Evolutionary conservation across 1,140 invertebrate species (phyloP).

Genomic region (Drosophila ohnishii): DNA sequence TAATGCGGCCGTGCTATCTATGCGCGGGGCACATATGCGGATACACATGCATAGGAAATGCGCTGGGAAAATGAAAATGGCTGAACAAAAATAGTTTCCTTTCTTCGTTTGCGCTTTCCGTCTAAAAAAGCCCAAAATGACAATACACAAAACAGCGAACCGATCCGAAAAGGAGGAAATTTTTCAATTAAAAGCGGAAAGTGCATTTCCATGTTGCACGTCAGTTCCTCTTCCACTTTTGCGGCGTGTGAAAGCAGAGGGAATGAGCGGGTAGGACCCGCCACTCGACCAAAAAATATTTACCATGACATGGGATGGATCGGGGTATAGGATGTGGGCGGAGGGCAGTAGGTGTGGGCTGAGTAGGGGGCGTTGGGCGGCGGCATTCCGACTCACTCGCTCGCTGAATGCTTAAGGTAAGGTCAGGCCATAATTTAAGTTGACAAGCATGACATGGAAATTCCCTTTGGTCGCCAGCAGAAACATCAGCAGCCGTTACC

Average conservation of each 20-base stretch:
- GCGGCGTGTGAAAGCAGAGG: slow-evolving; percentile 4
- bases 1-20: slow-evolving; percentile 10
- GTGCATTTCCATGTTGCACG: slow-evolving; percentile 81
- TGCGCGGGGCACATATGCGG: slow-evolving; percentile 5
- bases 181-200: slow-evolving; percentile 81
- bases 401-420: slow-evolving; percentile 60
- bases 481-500: slow-evolving; percentile 33
- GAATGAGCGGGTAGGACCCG: slow-evolving; percentile 7
- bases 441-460: slow-evolving; percentile 77
- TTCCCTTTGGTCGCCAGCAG: slow-evolving; percentile 66
- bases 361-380: slow-evolving; percentile 6
- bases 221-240: slow-evolving; percentile 59
- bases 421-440: slow-evolving; percentile 79
- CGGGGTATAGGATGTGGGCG: slow-evolving; percentile 9
- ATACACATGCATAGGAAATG: slow-evolving; percentile 33
- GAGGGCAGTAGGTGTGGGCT: background rate
- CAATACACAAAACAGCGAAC: slow-evolving; percentile 57
- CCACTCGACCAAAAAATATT: slow-evolving; percentile 60
- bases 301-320: slow-evolving; percentile 17
- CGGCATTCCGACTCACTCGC: slow-evolving; percentile 19
- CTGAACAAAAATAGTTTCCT: slow-evolving; percentile 49
- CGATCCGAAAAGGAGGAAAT: slow-evolving; percentile 54
- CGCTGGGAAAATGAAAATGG: slow-evolving; percentile 22
- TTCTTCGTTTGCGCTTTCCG: background rate
- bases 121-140: slow-evolving; percentile 63